These are phyloP conservation scores for Hydrozoanthus gracilis DNA, from an alignment of 92 coral and sea anemone genomes.

Conservation along the genomic window DNA sequence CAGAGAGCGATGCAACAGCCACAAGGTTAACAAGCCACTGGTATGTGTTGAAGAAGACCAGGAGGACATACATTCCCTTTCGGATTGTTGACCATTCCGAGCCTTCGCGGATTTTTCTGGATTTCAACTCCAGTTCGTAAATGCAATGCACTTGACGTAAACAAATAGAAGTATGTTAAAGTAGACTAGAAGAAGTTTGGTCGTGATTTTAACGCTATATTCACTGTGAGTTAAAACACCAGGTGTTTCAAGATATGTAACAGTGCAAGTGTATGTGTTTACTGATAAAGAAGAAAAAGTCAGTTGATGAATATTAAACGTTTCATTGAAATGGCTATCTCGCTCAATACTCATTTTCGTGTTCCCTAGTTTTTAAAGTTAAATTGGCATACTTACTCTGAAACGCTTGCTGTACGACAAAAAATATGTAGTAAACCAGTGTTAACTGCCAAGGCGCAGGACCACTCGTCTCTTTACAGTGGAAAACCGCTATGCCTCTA, in stretches of 20 bases:
- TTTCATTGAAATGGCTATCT: not conserved
- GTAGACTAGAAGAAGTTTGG: too few species aligned
- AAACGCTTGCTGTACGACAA: slow-evolving; percentile 12
- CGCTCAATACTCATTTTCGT: too few species aligned
- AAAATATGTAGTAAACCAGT: not conserved
- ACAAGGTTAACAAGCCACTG: slow-evolving; percentile 65
- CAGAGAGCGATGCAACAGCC: slow-evolving; percentile 51
- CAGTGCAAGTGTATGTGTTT: not conserved
- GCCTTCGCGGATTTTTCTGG: slow-evolving; percentile 59
- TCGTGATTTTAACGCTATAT: too few species aligned
- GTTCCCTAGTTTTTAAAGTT: not conserved
- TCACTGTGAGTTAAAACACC: too few species aligned
- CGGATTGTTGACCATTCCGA: slow-evolving; percentile 64
- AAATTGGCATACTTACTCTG: slow-evolving; percentile 16
- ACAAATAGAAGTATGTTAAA: not conserved
- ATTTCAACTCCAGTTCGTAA: slow-evolving; percentile 60
- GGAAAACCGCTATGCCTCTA: slow-evolving; percentile 21
- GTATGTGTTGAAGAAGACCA: slow-evolving; percentile 70
- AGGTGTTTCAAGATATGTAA: not conserved
- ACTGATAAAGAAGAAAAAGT: not conserved
- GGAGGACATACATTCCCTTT: slow-evolving; percentile 54
- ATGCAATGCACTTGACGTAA: slow-evolving; percentile 58
- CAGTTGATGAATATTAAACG: not conserved
- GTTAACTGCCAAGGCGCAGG: slow-evolving; percentile 22
- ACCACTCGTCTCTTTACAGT: slow-evolving; percentile 9